Evolutionary conservation across 2,113 vertebrate genomes (phyloP).

Genomic region (Cnemophilus loriae): DNA sequence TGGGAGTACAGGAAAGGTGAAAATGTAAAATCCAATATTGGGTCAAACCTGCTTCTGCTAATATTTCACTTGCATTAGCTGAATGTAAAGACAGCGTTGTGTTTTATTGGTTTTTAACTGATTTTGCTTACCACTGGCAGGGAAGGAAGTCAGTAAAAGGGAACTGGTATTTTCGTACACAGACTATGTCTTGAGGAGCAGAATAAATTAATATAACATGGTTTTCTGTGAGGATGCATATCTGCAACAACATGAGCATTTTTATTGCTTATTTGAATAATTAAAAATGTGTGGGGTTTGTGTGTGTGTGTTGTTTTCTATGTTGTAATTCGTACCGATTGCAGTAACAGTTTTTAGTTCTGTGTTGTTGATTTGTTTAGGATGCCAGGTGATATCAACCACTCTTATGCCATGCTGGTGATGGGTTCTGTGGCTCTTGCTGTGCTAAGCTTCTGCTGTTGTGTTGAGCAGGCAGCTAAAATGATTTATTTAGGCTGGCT

Average conservation of each 20-base stretch:
- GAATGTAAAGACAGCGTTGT: neutral
- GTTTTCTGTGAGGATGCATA: neutral
- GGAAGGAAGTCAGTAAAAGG: neutral
- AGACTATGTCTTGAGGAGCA: neutral
- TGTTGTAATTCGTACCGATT: neutral
- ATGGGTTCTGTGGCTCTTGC: neutral
- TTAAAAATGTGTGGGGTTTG: fast-evolving
- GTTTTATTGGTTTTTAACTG: neutral
- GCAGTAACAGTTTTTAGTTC: neutral
- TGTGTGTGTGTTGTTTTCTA: neutral
- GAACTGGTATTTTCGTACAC: neutral
- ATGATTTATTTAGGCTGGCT: neutral
- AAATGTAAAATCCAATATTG: neutral
- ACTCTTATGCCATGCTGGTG: fast-evolving
- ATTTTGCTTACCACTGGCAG: neutral
- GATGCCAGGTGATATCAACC: neutral
- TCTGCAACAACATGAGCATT: neutral
- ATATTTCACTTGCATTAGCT: neutral
- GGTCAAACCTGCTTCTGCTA: neutral
- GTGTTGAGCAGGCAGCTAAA: neutral
- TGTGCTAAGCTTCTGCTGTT: neutral
- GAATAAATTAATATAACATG: neutral
- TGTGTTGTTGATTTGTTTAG: neutral
- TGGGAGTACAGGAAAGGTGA: neutral
- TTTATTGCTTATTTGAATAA: neutral